These are phyloP conservation scores for Dryobotodes eremita DNA, from an alignment of 2,888 invertebrate genomes.

Conservation along the genomic window DNA sequence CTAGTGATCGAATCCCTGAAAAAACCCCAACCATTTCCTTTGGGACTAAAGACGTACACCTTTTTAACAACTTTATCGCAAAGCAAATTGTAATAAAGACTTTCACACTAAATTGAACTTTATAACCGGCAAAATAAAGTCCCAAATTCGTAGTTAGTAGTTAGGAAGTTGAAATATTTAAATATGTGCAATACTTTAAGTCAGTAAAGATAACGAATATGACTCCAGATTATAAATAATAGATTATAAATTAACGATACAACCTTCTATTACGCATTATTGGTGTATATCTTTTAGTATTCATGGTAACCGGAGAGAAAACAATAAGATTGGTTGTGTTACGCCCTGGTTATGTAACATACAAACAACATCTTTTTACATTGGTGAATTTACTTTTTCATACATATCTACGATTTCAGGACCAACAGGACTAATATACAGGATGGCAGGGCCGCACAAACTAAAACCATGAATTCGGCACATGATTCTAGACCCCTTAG, in stretches of 20 bases:
- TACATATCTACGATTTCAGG: too few species aligned
- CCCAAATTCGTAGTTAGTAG: slow-evolving; percentile 19
- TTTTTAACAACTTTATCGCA: slow-evolving; percentile 47
- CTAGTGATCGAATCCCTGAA: slow-evolving; percentile 37
- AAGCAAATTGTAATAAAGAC: slow-evolving; percentile 38
- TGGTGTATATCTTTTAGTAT: slow-evolving; percentile 38
- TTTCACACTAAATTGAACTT: slow-evolving; percentile 30
- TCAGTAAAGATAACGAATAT: slow-evolving; percentile 56
- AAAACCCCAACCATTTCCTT: slow-evolving; percentile 42
- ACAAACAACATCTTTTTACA: not conserved
- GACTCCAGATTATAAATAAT: slow-evolving; percentile 58
- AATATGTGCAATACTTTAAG: slow-evolving; percentile 43
- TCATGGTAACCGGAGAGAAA: slow-evolving; percentile 22
- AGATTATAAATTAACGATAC: slow-evolving; percentile 60
- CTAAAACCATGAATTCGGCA: too few species aligned
- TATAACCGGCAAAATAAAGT: slow-evolving; percentile 3
- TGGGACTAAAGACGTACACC: slow-evolving; percentile 30
- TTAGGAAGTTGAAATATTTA: slow-evolving; percentile 54
- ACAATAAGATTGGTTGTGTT: slow-evolving; percentile 6
- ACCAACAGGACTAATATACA: too few species aligned
- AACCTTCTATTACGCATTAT: slow-evolving; percentile 32
- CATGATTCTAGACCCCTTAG: too few species aligned
- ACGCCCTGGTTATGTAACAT: slow-evolving; percentile 25
- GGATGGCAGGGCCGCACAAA: too few species aligned
- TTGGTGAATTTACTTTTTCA: not conserved